Conservation (phyloP, 2,797 vertebrate species). For the Sternotherus odoratus region DNA sequence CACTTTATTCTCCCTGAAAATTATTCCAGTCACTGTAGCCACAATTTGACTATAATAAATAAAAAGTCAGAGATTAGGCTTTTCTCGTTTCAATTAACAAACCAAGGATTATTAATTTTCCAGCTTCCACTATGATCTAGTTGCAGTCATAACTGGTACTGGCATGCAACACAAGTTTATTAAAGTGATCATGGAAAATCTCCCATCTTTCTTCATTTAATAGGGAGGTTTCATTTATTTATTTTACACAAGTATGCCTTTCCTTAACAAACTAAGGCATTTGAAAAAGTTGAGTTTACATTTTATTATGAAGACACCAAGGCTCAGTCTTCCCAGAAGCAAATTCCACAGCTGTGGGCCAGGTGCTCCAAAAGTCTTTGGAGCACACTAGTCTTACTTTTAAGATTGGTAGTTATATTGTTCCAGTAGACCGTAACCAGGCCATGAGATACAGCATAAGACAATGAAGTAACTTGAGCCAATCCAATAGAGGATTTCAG, state of each 20-base stretch:
- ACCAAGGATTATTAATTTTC: rapidly evolving
- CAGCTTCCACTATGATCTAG: rapidly evolving
- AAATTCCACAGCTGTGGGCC: background rate
- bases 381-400: background rate
- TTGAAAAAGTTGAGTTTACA: background rate
- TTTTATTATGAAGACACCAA: rapidly evolving
- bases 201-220: background rate
- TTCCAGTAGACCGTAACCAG: background rate
- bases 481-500: background rate
- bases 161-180: rapidly evolving
- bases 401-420: background rate
- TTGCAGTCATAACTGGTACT: rapidly evolving
- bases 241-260: background rate
- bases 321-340: rapidly evolving
- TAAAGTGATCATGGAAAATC: background rate
- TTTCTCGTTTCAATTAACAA: background rate
- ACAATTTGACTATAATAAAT: background rate
- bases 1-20: background rate
- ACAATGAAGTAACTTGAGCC: background rate
- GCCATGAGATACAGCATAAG: background rate
- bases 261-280: background rate
- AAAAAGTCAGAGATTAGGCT: background rate
- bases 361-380: background rate
- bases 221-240: background rate
- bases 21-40: background rate